Evolutionary conservation across 2,113 vertebrate species (phyloP).

Genomic region (Turnix velox): DNA sequence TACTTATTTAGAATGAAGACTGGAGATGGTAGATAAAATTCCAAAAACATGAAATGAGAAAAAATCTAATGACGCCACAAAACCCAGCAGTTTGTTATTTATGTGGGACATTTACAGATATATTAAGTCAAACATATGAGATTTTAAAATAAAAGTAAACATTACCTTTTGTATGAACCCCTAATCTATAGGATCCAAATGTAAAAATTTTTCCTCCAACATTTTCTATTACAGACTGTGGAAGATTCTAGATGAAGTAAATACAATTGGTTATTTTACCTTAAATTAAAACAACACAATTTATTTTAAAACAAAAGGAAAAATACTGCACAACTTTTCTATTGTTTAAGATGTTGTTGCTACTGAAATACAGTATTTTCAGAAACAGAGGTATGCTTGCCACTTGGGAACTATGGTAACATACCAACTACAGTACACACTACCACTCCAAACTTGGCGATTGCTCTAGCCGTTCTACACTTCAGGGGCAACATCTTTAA

Average conservation of each 20-base stretch:
- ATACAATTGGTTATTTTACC: conserved; percentile 19
- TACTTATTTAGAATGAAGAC: background rate
- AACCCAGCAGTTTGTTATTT: background rate
- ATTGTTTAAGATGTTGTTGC: background rate
- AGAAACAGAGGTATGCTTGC: background rate
- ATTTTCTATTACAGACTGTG: conserved; percentile 83
- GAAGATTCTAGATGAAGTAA: conserved; percentile 80
- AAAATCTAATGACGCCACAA: background rate
- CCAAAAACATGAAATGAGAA: no score
- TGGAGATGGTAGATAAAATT: background rate
- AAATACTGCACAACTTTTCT: background rate
- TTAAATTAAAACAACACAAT: background rate
- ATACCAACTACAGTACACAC: background rate
- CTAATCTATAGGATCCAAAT: conserved; percentile 89
- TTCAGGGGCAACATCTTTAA: background rate
- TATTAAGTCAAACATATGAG: accelerated
- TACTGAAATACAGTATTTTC: background rate
- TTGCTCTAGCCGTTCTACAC: background rate
- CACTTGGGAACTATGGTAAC: background rate
- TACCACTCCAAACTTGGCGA: background rate
- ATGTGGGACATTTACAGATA: background rate
- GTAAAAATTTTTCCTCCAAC: conserved; percentile 92
- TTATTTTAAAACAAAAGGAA: background rate
- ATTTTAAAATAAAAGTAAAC: background rate
- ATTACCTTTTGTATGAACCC: conserved; percentile 89